Evolutionary conservation across 2,113 vertebrate species (phyloP).

Genomic region (Delphinus delphis): DNA sequence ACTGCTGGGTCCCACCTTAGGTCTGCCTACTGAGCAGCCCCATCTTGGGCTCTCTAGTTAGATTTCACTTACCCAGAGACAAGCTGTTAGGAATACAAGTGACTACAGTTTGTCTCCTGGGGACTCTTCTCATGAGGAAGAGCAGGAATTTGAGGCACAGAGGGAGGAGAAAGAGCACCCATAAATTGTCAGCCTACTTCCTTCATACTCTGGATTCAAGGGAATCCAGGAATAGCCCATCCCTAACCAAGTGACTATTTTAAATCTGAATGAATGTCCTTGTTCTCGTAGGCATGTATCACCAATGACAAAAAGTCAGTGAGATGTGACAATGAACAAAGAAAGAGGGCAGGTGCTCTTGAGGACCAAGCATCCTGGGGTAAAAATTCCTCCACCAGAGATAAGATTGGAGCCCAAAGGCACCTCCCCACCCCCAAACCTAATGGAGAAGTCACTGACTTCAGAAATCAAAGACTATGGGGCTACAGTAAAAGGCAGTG

Average conservation of each 20-base stretch:
- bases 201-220: background rate
- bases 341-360: background rate
- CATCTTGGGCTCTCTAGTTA: background rate
- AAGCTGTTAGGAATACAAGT: background rate
- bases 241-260: background rate
- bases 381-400: background rate
- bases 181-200: background rate
- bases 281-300: background rate
- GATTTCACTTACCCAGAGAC: background rate
- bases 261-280: background rate
- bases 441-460: background rate
- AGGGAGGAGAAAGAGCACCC: background rate
- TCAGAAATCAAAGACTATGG: background rate
- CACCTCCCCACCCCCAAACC: background rate
- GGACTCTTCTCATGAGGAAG: background rate
- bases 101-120: background rate
- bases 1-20: background rate
- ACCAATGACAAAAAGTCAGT: background rate
- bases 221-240: background rate
- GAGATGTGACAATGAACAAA: background rate
- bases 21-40: background rate
- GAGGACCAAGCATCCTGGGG: background rate
- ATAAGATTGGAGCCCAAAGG: background rate
- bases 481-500: background rate
- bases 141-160: background rate